Base-by-base conservation (phyloP, 2,888 invertebrate genomes). In the Hirtodrosophila confusa region DNA sequence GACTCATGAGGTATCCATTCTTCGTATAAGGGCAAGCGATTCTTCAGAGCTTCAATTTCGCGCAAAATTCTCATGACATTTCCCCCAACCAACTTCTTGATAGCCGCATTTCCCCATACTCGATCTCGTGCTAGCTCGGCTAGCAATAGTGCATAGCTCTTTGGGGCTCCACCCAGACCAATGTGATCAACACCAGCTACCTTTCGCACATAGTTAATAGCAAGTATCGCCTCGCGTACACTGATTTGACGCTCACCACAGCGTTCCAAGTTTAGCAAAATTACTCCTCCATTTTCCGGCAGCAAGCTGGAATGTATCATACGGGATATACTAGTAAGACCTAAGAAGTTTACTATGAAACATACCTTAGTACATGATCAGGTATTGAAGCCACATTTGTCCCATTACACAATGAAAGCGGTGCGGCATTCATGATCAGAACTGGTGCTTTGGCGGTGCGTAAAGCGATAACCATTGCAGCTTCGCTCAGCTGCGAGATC, bases 321-420 rank as follows among this genome's bases (percentile, higher is more conserved):
- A n/a, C 2, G 36, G 37, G 29, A 67, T 60, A 27, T n/a, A 5
- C 27, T 27, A 17, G 2, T 1, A 17, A 17, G n/a, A 17, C 2
- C 17, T 17, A 17, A 17, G 17, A 17, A 17, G 17, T 17, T 17
- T 11, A 31, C 0, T 1, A 12, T 3, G 0, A 24, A 10, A 3
- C 31, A 8, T 7, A 91, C 91, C 91, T 90, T 75, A 96, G 93
- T 63, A 96, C 93, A 88, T 97, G 96, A 91, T 98, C 97, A 48
- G 97, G 97, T 80, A 98, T 97, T 9, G 90, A 86, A 17, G 91
- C 91, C 91, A 97, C 97, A 85, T 97, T 94, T 75, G 95, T 94
- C 74, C 96, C 89, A 62, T 94, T 94, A 88, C 95, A 95, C 27
- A 94, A 89, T 0, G 93, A 92, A 60, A 93, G 92, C 10, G 94